Conservation (phyloP, 1,140 invertebrate species). For the Aphaenogaster ashmeadi region DNA sequence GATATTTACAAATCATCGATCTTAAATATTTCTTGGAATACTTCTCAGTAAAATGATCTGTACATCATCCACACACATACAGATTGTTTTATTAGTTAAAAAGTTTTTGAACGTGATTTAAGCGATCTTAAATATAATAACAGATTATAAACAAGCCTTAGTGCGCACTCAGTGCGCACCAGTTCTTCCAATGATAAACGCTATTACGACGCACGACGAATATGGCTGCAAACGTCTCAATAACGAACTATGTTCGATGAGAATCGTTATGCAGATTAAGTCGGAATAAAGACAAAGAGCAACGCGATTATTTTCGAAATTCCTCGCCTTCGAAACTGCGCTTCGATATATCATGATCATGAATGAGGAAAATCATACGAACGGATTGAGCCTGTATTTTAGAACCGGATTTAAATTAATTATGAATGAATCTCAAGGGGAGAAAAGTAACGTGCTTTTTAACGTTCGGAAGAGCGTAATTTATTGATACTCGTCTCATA, state of each 20-base stretch:
- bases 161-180: no score
- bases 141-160: no score
- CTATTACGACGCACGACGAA: background rate
- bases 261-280: background rate
- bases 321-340: background rate
- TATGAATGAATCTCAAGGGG: background rate
- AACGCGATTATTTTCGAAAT: background rate
- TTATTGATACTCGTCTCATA: background rate
- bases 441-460: background rate
- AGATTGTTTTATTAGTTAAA: no score
- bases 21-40: no score
- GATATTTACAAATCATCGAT: no score
- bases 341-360: background rate
- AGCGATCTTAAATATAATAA: no score
- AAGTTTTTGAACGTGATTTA: no score
- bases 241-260: background rate
- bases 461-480: background rate
- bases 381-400: background rate
- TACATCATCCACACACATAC: no score
- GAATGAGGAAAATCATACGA: background rate
- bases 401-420: slow-evolving; percentile 1
- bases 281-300: background rate
- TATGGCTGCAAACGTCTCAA: background rate
- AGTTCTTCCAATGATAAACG: no score
- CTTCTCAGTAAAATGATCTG: no score